Percentiles rank a stretch among this genome's conserved stretches.
phyloP scores from a whole-genome alignment of 1,140 invertebrate species.

The Drosophila elegans region DNA sequence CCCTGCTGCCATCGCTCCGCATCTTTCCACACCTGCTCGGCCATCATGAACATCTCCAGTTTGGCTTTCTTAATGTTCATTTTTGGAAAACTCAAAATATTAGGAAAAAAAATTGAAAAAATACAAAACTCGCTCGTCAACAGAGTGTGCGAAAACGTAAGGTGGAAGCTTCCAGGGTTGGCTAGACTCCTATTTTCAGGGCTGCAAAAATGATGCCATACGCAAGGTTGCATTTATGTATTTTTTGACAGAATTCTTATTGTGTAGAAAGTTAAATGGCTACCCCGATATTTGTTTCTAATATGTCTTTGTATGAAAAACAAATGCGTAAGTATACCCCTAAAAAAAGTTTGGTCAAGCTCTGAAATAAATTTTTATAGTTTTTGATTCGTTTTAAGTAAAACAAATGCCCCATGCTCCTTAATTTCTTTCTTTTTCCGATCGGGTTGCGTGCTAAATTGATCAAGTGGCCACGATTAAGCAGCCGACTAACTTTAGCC shows the following conservation, averaged over 20 bases:
- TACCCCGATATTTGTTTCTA: too few relatives aligned
- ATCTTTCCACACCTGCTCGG: not conserved
- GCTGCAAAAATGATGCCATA: not conserved
- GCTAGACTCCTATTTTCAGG: not conserved
- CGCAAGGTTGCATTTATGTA: not conserved
- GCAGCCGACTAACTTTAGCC: slow-evolving; percentile 38
- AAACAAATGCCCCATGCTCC: too few relatives aligned
- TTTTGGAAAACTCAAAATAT: not conserved
- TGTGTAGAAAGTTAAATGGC: not conserved
- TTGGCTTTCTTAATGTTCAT: not conserved
- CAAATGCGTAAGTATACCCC: too few relatives aligned
- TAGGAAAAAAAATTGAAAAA: not conserved
- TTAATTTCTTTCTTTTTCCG: not conserved
- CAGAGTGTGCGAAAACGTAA: not conserved
- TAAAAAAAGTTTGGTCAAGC: too few relatives aligned
- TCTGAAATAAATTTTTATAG: too few relatives aligned
- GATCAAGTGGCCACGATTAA: slow-evolving; percentile 52
- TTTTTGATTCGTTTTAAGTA: not conserved
- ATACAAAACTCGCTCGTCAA: not conserved
- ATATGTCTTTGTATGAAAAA: too few relatives aligned
- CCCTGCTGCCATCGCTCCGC: slow-evolving; percentile 7
- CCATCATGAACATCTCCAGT: not conserved
- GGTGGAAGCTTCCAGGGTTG: not conserved
- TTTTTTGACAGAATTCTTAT: not conserved
- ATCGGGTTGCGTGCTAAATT: slow-evolving; percentile 58